A percentile compares a stretch with the other conserved stretches of the same genome.
Evolutionary conservation across 2,888 invertebrate species (phyloP).

Genomic region (Protodeltote pygarga): DNA sequence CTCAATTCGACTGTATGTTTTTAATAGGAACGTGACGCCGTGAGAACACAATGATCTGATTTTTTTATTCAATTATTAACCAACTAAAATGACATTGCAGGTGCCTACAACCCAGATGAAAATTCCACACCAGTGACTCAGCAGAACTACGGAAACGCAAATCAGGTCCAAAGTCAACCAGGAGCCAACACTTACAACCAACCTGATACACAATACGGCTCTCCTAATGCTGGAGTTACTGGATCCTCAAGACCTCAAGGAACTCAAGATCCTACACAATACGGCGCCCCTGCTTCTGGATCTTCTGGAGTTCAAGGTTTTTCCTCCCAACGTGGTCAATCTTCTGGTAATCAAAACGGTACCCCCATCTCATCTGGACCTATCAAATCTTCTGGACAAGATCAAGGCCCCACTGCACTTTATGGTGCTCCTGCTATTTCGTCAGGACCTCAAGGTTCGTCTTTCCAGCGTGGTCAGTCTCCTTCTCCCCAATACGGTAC

Average conservation of each 20-base stretch:
- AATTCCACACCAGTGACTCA: slow-evolving; percentile 53
- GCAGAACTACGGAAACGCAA: slow-evolving; percentile 47
- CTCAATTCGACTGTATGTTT: no score
- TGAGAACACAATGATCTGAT: no score
- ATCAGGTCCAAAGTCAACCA: slow-evolving; percentile 31
- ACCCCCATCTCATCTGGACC: neutral
- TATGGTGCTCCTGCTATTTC: neutral
- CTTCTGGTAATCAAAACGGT: slow-evolving; percentile 5
- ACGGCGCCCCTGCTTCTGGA: slow-evolving; percentile 18
- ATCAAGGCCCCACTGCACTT: slow-evolving; percentile 11
- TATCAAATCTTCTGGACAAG: neutral
- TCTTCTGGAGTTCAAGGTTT: slow-evolving; percentile 21
- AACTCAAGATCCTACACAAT: slow-evolving; percentile 9
- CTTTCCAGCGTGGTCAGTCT: slow-evolving; percentile 2
- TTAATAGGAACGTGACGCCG: no score
- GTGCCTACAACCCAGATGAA: slow-evolving; percentile 79
- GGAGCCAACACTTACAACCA: slow-evolving; percentile 10
- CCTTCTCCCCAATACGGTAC: slow-evolving; percentile 33
- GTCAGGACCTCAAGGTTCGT: neutral
- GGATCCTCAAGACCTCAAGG: slow-evolving; percentile 28
- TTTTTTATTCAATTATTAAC: no score
- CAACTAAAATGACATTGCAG: slow-evolving; percentile 60
- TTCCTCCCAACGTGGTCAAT: slow-evolving; percentile 7
- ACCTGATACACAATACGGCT: slow-evolving; percentile 10
- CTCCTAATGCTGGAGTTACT: slow-evolving; percentile 10